Evolutionary conservation across 1,140 invertebrate species (phyloP), one percentile per base, ranked within the genome.

Genomic region (Palaemon carinicauda): DNA sequence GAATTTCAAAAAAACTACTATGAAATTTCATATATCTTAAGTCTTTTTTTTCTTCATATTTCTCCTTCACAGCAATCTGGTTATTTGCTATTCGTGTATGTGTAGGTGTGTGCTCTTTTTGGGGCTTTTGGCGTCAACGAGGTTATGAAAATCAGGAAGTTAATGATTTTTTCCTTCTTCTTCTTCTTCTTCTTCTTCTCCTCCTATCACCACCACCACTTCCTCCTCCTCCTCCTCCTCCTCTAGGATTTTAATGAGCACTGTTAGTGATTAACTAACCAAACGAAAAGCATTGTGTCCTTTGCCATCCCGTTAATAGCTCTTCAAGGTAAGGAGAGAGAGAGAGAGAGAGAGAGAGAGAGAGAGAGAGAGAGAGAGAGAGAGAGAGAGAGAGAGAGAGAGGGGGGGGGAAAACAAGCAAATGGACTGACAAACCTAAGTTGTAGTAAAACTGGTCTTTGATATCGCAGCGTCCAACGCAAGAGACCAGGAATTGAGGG

Each of bases 281-380:
- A n/a, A n/a, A n/a, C n/a, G n/a, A 73, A 73, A 29, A 27, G 31
- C 31, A 24, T 73, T 33, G 21, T 10, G 4, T 17, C 41, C 69
- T 73, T 17, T 73, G 29, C 41, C 27, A 33, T 33, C 41, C 27
- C 41, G 15, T 29, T n/a, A 27, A n/a, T n/a, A n/a, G n/a, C 60
- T 19, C 19, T 69, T 19, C 21, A 33, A 1, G 29, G 41, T 27
- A 74, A 33, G 41, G 71, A 74, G 71, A 74, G 71, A 74, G 71
- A 74, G 71, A 74, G 71, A 74, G 71, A 74, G 71, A 74, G 71
- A 74, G 71, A 74, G 71, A 74, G 71, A 74, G 71, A 73, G 71
- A 74, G 71, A 74, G 71, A 74, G 71, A 29, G 71, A 74, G 71
- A 74, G 71, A 74, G 71, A 33, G 65, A 74, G 71, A 74, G 71